These are phyloP conservation scores for Matsumurasca onukii DNA, from an alignment of 1,140 invertebrate species.

Conservation along the genomic window DNA sequence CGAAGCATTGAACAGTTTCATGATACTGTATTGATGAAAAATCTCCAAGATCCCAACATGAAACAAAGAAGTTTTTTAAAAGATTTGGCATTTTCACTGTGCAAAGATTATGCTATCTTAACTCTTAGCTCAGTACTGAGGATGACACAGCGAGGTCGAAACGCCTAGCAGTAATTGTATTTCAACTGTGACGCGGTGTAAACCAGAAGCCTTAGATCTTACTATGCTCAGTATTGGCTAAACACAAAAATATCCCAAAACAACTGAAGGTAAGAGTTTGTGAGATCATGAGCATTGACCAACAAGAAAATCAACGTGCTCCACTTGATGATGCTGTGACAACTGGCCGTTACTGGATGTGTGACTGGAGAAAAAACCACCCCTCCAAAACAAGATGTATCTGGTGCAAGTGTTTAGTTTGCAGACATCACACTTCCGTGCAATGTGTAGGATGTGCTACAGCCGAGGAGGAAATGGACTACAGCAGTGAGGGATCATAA, in stretches of 20 bases:
- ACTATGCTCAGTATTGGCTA: not conserved
- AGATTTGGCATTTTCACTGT: not conserved
- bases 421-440: not conserved
- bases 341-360: not conserved
- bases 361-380: not conserved
- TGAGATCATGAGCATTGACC: not conserved
- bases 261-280: not conserved
- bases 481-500: no score
- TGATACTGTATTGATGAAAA: slow-evolving; percentile 10
- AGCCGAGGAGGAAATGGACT: slow-evolving; percentile 4
- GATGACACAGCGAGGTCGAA: no score
- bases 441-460: not conserved
- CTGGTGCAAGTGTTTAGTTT: not conserved
- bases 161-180: no score
- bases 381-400: slow-evolving; percentile 1
- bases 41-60: not conserved
- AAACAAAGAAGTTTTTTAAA: slow-evolving; percentile 9
- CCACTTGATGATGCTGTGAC: not conserved
- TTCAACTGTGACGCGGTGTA: no score
- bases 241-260: no score
- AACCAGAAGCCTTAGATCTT: no score
- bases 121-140: no score
- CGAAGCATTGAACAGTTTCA: slow-evolving; percentile 40
- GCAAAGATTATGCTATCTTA: no score
- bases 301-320: no score